Evolutionary conservation across 2,113 vertebrate genomes (phyloP).

Genomic region (Azemiops feae): DNA sequence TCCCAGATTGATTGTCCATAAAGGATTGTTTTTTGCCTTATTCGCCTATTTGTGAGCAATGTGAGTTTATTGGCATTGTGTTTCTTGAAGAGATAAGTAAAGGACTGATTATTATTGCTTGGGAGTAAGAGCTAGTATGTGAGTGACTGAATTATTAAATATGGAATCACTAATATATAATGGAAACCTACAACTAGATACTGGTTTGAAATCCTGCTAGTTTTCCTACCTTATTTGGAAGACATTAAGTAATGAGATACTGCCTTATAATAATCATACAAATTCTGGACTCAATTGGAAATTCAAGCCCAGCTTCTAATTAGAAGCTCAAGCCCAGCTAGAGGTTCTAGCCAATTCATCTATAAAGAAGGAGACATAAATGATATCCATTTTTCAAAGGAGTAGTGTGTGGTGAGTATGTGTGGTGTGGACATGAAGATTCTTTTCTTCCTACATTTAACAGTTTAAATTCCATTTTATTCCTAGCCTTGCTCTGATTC

Average conservation of each 20-base stretch:
- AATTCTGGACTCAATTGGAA: background rate
- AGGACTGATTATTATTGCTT: background rate
- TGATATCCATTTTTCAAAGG: background rate
- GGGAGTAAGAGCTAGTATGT: background rate
- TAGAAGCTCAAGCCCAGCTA: background rate
- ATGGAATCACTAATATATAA: background rate
- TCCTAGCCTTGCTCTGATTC: background rate
- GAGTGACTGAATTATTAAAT: background rate
- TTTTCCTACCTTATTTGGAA: background rate
- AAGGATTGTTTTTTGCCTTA: background rate
- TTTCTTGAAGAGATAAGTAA: background rate
- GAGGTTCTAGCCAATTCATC: background rate
- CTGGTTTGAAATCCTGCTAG: background rate
- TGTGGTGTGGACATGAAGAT: too few relatives aligned
- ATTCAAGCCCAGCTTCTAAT: background rate
- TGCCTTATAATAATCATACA: background rate
- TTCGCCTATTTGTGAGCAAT: background rate
- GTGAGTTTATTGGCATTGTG: background rate
- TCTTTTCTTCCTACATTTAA: background rate
- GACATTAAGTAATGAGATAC: background rate
- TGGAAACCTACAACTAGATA: too few relatives aligned
- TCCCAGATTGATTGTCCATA: background rate
- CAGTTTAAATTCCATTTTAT: background rate
- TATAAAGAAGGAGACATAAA: background rate
- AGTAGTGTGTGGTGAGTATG: background rate